Base-by-base conservation (phyloP, 2,797 vertebrate genomes). In the Hylomyscus alleni region DNA sequence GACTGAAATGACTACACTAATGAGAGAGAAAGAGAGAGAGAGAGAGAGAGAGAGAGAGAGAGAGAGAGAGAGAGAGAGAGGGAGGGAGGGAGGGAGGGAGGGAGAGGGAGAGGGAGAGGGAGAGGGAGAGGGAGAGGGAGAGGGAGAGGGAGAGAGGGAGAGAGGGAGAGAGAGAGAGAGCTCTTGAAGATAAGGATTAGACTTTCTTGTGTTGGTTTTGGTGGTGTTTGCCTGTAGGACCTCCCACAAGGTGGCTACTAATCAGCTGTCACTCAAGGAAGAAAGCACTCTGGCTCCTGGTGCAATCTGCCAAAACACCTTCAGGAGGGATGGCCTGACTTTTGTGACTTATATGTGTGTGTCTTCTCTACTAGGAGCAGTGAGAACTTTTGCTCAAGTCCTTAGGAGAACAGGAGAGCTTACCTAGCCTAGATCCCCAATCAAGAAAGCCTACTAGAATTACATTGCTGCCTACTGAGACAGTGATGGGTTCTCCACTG, bases 251-350 rank as follows among this genome's bases (percentile, higher is more conserved):
- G 88, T 98, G 96, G 97, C 97, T 98, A 75, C 96, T 97, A 92
- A 98, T 97, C 97, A 98, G 97, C 98, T 98, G 96, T 92, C 96
- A 94, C 86, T 98, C 93, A 62, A 96, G 96, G 97, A 95, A 97
- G 26, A 92, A 93, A 54, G 52, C 0, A 62, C 92, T 82, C 56
- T 29, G 78, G 87, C 54, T 96, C 86, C 96, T 92, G 65, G 47
- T 77, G 87, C 96, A 83, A 80, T 95, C 93, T 83, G 82, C 88
- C 67, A 86, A 91, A 81, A 78, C 92, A 40, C 12, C 65, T 87
- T 89, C 97, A 95, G 91, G 47, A 90, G 88, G 96, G 93, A 93
- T 97, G 92, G 73, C 73, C 94, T 90, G 73, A 97, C 89, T 9
- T 83, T 47, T 83, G 78, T 1, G 58, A 60, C 62, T 98, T 91